phyloP scores from a whole-genome alignment of 2,888 invertebrate genomes.

The Stenchaetothrips biformis region DNA sequence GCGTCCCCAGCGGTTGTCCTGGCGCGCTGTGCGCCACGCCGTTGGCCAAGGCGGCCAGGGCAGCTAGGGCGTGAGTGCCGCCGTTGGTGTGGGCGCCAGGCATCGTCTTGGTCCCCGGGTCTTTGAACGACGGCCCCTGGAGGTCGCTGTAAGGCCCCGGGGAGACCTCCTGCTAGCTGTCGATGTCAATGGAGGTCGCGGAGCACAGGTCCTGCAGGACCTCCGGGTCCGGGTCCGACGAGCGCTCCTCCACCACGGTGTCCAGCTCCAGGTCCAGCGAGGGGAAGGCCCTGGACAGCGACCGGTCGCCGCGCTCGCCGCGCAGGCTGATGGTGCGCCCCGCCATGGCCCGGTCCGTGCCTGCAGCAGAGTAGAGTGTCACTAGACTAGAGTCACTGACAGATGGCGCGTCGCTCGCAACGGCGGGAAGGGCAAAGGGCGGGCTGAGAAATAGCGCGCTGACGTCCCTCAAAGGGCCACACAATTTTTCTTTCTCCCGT shows the following conservation, averaged over 20 bases:
- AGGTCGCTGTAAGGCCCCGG: conserved; percentile 29
- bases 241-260: conserved; percentile 77
- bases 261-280: conserved; percentile 75
- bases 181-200: conserved; percentile 36
- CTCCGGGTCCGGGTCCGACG: conserved; percentile 50
- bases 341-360: conserved; percentile 36
- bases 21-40: not conserved
- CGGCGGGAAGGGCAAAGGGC: not conserved
- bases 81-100: not conserved
- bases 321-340: conserved; percentile 54
- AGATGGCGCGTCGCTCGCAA: not conserved
- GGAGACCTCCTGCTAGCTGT: conserved; percentile 53
- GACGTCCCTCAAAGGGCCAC: not conserved
- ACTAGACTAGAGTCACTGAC: too few species aligned
- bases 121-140: not conserved
- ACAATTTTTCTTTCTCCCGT: not conserved
- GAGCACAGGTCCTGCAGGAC: conserved; percentile 29
- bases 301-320: conserved; percentile 57
- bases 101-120: not conserved
- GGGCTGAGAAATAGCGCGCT: not conserved
- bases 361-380: conserved; percentile 35
- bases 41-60: not conserved
- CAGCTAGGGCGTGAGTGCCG: not conserved
- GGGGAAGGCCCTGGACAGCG: conserved; percentile 68
- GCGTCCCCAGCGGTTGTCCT: not conserved